Percentiles rank a stretch among this genome's conserved stretches.
Evolutionary conservation across 2,113 vertebrate genomes (phyloP).

Genomic region (Turnix velox): DNA sequence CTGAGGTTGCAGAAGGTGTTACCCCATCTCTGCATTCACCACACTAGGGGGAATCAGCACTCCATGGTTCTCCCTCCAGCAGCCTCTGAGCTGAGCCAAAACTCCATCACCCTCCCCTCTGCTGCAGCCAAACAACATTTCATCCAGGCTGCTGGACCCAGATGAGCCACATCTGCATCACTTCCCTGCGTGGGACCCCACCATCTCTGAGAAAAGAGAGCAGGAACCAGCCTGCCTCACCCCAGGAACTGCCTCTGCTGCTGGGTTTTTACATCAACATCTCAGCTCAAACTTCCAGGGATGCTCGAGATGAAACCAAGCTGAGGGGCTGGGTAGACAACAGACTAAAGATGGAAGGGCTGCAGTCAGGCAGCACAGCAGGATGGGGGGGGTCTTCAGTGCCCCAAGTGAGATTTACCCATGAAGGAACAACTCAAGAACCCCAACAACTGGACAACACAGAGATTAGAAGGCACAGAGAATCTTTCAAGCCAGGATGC

Average conservation of each 20-base stretch:
- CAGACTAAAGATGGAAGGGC: no score
- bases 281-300: rapidly evolving
- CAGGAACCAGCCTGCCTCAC: neutral
- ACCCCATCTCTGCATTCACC: neutral
- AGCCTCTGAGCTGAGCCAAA: neutral
- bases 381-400: rapidly evolving
- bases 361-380: neutral
- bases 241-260: rapidly evolving
- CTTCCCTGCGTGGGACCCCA: rapidly evolving
- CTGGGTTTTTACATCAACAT: neutral
- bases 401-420: neutral
- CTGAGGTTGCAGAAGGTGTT: rapidly evolving
- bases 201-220: rapidly evolving
- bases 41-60: conserved; percentile 68
- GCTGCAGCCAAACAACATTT: neutral
- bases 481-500: neutral
- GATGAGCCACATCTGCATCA: neutral
- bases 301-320: neutral
- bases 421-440: neutral
- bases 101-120: rapidly evolving
- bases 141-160: neutral
- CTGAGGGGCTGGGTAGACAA: neutral
- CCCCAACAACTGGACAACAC: neutral
- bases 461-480: neutral
- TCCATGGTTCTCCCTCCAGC: neutral